Evolutionary conservation across 37 sponge, comb jelly and placozoan genomes (phyloP).

Genomic region (Aplysina aerophoba): DNA sequence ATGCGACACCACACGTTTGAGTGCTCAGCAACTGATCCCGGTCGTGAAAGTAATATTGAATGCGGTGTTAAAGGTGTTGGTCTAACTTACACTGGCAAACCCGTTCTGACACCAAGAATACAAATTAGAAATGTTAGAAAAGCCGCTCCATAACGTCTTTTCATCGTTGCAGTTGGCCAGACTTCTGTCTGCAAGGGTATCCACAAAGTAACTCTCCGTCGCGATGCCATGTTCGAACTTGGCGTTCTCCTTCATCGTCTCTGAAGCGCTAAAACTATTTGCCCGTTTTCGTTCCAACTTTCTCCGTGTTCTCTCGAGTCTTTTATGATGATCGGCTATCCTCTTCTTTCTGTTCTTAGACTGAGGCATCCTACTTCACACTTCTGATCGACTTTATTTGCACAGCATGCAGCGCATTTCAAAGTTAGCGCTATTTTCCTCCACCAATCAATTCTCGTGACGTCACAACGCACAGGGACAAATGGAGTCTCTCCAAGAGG

Average conservation of each 20-base stretch:
- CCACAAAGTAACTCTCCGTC: too few species aligned
- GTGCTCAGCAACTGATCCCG: neutral
- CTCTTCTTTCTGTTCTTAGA: constrained; percentile 65
- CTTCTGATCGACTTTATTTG: neutral
- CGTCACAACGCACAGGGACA: neutral
- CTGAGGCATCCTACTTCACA: constrained; percentile 50
- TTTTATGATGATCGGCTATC: constrained; percentile 39
- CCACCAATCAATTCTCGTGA: constrained; percentile 13
- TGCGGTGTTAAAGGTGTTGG: too few species aligned
- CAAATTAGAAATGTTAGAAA: constrained; percentile 7
- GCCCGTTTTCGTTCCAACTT: constrained; percentile 16
- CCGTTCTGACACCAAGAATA: constrained; percentile 65
- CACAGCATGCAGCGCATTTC: neutral
- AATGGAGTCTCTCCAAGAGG: neutral
- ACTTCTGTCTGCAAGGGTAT: too few species aligned
- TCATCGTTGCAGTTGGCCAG: neutral
- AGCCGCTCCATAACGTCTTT: neutral
- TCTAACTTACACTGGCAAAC: too few species aligned
- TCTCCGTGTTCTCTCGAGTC: constrained; percentile 43
- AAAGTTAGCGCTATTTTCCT: neutral
- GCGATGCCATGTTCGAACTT: neutral
- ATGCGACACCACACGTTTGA: neutral
- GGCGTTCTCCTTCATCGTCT: neutral
- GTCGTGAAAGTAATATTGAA: too few species aligned
- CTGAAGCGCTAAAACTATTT: neutral